Evolutionary conservation across 2,888 invertebrate genomes (phyloP), one percentile per base, ranked within the genome.

Genomic region (Litoditis marina): DNA sequence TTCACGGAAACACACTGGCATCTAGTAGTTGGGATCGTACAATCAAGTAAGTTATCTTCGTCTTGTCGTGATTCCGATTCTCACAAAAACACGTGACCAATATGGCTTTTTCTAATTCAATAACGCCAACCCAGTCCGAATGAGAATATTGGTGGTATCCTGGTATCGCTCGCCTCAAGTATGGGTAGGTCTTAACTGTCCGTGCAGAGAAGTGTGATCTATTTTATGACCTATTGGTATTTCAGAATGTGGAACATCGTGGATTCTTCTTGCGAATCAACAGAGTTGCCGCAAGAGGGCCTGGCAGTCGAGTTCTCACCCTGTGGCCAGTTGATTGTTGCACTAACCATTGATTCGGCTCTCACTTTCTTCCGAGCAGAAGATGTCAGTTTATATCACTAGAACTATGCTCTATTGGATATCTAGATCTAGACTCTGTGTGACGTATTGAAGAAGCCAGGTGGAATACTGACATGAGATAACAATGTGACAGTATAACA

Each of bases 1-100:
- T 98, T 85, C 89, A 90, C 0, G 87, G 89, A 0, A 75, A 77
- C 44, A 78, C 81, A 19, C 76, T 84, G 19, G 76, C 84, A 39
- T 93, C 94, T 0, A 90, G 89, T 2, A 93, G 94, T 27, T 96
- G 96, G 95, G 98, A 99, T 85, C 90, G 91, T 84, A 73, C 74
- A 16, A 42, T 76, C 52, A 69, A 63, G 71, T 70, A 16, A 47
- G 53, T 8, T 27, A 19, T n/a, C 11, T 19, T n/a, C 19, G 7
- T 25, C 3, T 5, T 27, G 22, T 3, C 27, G 11, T 8, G n/a
- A n/a, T n/a, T n/a, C n/a, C n/a, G n/a, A n/a, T n/a, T n/a, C n/a
- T n/a, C n/a, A n/a, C n/a, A n/a, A n/a, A n/a, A n/a, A n/a, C n/a
- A n/a, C n/a, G n/a, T n/a, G n/a, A n/a, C n/a, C n/a, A n/a, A n/a